Evolutionary conservation across 2,888 invertebrate species (phyloP), one percentile per base, ranked within the genome.

Genomic region (Stomorhina lunata): DNA sequence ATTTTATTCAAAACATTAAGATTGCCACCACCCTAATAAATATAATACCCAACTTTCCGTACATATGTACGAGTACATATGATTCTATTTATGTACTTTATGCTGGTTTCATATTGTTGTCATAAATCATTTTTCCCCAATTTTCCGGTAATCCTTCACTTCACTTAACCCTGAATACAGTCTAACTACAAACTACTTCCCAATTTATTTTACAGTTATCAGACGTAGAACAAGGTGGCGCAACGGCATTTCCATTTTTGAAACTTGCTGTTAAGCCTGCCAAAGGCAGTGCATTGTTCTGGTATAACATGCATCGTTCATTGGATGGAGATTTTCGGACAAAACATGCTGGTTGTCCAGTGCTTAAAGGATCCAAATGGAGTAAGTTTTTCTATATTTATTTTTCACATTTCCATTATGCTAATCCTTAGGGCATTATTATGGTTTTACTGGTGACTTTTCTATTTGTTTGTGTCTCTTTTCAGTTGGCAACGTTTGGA

Each of bases 331-430:
- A 99, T 92, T 93, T 94, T 86, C 93, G 95, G 85, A 99, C 99
- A 2, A 92, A 98, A 83, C 99, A 99, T 92, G 98, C 98, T 4
- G 99, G 98, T 61, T 99, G 99, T 91, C 99, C 99, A 0, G 99
- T 99, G 20, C 93, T 99, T 17, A 95, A 97, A 7, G 99, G 99
- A 61, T 96, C 96, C 50, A 99, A 99, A 93, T 99, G 99, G 99
- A 98, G 97, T 97, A 83, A 88, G 89, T 88, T 76, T 7, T 29
- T 4, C 4, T 25, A 25, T 48, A 12, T 29, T 34, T 34, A n/a
- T 3, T 29, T 37, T 50, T 17, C 4, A 32, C 2, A 22, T 29
- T 27, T 20, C 17, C 5, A 90, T 92, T 87, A 69, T 45, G 20
- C n/a, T 32, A 45, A 12, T 48, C 43, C 5, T 32, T 57, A 9